Conservation (phyloP, 2,888 invertebrate species). For the Cephus pygmeus region DNA sequence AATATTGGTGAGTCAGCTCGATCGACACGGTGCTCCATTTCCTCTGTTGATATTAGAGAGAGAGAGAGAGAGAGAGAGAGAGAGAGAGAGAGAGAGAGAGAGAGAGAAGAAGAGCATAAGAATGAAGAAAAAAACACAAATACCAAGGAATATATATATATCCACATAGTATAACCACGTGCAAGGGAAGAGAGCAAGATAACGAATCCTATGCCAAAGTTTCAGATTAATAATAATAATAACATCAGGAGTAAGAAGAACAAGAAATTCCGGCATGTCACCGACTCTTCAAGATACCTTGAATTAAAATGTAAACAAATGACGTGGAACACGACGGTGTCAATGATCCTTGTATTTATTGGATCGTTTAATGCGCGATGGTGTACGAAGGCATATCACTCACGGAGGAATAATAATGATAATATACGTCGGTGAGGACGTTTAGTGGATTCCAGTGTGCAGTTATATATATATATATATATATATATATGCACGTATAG, state of each 20-base stretch:
- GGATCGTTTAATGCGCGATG: constrained; percentile 44
- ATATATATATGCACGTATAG: too few relatives aligned
- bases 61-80: neutral
- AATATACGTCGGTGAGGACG: neutral
- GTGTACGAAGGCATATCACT: neutral
- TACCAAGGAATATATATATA: neutral
- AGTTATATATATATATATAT: too few relatives aligned
- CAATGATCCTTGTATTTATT: constrained; percentile 55
- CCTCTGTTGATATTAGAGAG: neutral
- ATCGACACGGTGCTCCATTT: neutral
- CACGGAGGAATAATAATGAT: neutral
- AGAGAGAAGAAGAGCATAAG: constrained; percentile 9
- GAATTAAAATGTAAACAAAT: constrained; percentile 47
- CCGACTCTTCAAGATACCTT: constrained; percentile 33
- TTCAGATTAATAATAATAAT: neutral
- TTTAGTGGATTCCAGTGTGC: neutral
- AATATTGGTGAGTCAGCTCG: constrained; percentile 18
- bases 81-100: neutral
- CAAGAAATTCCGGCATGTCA: constrained; percentile 26
- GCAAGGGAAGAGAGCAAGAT: too few relatives aligned
- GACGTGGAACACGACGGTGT: constrained; percentile 32
- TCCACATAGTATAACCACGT: neutral
- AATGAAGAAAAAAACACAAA: neutral
- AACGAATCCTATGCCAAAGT: too few relatives aligned
- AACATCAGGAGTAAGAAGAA: neutral